phyloP scores from a whole-genome alignment of 92 coral and sea anemone genomes.

The Desmophyllum pertusum region DNA sequence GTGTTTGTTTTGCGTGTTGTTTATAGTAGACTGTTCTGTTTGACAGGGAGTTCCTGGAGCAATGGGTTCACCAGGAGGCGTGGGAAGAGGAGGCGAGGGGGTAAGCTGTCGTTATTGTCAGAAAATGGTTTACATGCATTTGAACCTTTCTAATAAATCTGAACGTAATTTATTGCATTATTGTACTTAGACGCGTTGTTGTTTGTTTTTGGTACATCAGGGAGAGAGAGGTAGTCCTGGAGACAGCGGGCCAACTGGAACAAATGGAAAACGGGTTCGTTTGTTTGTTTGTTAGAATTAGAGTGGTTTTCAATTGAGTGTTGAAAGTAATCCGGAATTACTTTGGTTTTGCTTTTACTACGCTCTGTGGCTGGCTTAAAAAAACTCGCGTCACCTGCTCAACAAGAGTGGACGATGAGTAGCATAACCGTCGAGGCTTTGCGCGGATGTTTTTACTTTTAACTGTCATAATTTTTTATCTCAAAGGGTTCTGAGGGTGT shows the following conservation, averaged over 20 bases:
- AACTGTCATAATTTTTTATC: background rate
- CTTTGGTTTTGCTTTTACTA: too few relatives aligned
- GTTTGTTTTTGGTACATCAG: slow-evolving; percentile 9
- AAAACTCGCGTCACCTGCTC: too few relatives aligned
- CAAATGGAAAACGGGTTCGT: slow-evolving; percentile 45
- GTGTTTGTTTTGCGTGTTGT: background rate
- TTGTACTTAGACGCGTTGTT: background rate
- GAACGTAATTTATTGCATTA: background rate
- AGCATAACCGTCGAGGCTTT: background rate
- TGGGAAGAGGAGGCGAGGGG: slow-evolving; percentile 33
- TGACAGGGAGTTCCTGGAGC: slow-evolving; percentile 33
- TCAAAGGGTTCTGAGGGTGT: slow-evolving; percentile 59
- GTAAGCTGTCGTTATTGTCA: slow-evolving; percentile 13
- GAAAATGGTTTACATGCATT: background rate
- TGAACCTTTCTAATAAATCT: background rate
- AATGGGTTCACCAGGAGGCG: slow-evolving; percentile 28
- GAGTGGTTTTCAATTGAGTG: too few relatives aligned
- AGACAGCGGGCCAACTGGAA: slow-evolving; percentile 40
- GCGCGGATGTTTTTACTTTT: background rate
- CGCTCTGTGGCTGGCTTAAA: too few relatives aligned
- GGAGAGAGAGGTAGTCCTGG: slow-evolving; percentile 48
- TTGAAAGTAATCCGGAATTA: too few relatives aligned
- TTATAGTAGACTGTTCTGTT: background rate
- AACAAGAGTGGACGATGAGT: background rate
- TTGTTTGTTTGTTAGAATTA: background rate